phyloP scores from a whole-genome alignment of 2,888 invertebrate species.

The Rhynchonema sp. region DNA sequence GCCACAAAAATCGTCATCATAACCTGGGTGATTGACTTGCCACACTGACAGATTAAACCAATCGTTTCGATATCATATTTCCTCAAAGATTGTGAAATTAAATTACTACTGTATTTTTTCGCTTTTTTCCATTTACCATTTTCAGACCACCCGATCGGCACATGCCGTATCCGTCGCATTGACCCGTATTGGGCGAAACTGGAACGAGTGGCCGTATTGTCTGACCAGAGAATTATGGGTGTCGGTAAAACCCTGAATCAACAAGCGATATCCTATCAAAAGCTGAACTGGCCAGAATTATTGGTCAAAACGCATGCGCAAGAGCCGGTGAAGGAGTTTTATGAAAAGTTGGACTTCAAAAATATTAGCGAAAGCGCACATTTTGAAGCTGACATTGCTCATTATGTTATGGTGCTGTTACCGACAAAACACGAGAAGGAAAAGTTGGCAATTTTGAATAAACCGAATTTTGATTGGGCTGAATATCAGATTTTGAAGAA shows the following conservation, averaged over 20 bases:
- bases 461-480: no score
- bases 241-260: background rate
- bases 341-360: background rate
- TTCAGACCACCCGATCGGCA: no score
- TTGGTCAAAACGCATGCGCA: background rate
- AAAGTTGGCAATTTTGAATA: background rate
- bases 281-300: background rate
- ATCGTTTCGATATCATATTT: no score
- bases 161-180: background rate
- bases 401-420: background rate
- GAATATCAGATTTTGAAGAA: no score
- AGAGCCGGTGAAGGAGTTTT: background rate
- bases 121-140: no score
- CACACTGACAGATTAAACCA: no score
- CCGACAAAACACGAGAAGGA: background rate
- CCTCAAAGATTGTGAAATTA: no score
- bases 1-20: no score
- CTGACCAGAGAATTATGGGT: background rate
- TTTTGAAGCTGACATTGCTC: background rate
- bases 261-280: background rate
- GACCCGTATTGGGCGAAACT: background rate
- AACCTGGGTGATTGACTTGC: no score
- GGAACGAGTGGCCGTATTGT: background rate
- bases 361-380: background rate
- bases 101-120: no score